Percentiles rank a stretch among this genome's conserved stretches.
phyloP scores from a whole-genome alignment of 2,888 invertebrate species.

The Dryococelus australis region DNA sequence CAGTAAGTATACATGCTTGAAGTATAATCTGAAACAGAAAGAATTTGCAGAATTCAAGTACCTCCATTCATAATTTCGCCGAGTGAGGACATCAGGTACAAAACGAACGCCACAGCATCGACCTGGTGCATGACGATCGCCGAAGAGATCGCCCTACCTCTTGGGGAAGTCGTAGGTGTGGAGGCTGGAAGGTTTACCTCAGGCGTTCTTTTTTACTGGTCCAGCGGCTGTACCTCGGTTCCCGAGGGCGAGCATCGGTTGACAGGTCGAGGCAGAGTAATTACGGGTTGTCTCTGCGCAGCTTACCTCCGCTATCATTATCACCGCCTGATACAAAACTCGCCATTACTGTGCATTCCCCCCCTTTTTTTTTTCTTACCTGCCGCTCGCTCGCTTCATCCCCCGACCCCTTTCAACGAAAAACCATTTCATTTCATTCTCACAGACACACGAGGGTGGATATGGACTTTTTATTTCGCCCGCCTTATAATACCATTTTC shows the following conservation, averaged over 20 bases:
- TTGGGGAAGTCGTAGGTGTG: no score
- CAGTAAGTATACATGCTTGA: no score
- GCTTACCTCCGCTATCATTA: constrained; percentile 29
- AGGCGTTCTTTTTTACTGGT: background rate
- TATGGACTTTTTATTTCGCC: constrained; percentile 22
- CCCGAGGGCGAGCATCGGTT: background rate
- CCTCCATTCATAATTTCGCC: no score
- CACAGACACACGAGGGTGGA: background rate
- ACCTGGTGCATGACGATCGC: no score
- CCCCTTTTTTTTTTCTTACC: background rate
- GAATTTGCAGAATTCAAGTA: no score
- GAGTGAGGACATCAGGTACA: no score
- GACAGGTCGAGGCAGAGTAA: constrained; percentile 25
- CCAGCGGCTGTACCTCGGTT: background rate
- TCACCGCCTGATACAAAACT: constrained; percentile 31
- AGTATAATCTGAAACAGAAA: no score
- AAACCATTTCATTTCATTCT: constrained; percentile 27
- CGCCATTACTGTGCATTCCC: constrained; percentile 17
- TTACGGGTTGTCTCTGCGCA: constrained; percentile 27
- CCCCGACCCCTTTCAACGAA: background rate
- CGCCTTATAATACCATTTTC: constrained; percentile 22
- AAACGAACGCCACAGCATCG: no score
- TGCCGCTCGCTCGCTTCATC: background rate
- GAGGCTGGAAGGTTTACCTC: no score
- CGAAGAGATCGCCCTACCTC: no score